Base-by-base conservation (phyloP, 2,113 vertebrate genomes). In the Potamarius usumacintae region DNA sequence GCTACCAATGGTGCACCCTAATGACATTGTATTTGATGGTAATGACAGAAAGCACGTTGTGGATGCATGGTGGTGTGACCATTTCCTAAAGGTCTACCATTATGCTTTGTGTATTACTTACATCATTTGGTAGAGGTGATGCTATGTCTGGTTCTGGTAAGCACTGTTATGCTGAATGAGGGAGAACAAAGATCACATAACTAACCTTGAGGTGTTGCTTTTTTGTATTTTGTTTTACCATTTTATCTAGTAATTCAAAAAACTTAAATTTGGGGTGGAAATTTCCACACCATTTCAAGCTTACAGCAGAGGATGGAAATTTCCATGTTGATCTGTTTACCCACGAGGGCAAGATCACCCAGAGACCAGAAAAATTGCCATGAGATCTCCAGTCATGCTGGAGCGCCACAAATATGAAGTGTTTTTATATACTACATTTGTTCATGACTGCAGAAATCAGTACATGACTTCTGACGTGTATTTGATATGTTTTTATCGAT, bases 1-100 rank as follows among this genome's bases (percentile, higher is more conserved):
- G 87, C 94, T 99, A 82, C 98, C 98, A 83, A 99, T 98, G 97
- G 97, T 97, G 90, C 95, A 97, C 53, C 97, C 97, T 67, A 94
- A 99, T 42, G 96, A 99, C 93, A 97, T 99, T 0, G 60, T 97
- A 72, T 99, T 99, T 34, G 98, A 99, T 0, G 98, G 98, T 99
- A 96, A 74, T 95, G 10, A 55, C 60, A 20, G 7, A 34, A 80
- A 27, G 14, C 71, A 48, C 30, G n/a, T 15, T 57, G 0, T 80
- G 78, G 53, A 20, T 81, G n/a, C 52, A 55, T 10, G 0, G 20
- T 20, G 71, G 17, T 48, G 17, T 42, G 42, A 17, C 11, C 53
- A 72, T 53, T 22, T 12, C 10, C 4, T 14, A 10, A 50, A 9
- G 7, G 69, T 72, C 15, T 72, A 42, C 69, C 30, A 25, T 25